phyloP scores from a whole-genome alignment of 2,113 vertebrate species.

The Aspidoscelis tigris region DNA sequence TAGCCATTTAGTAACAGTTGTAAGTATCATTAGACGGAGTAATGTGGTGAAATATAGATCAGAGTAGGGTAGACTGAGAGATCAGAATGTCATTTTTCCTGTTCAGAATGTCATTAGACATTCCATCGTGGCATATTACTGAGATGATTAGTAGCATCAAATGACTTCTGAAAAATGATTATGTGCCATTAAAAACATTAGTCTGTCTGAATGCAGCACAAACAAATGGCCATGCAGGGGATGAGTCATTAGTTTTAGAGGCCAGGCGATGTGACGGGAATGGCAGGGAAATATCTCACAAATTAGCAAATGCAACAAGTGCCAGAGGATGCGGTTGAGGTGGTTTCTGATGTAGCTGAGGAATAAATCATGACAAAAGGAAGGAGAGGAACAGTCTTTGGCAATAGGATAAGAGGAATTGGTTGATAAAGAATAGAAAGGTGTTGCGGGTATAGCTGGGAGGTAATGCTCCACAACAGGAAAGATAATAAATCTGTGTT shows the following conservation, averaged over 20 bases:
- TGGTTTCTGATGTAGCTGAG: not conserved
- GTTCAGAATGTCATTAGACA: conserved; percentile 69
- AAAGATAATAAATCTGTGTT: not conserved
- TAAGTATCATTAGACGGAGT: conserved; percentile 63
- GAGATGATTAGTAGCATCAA: conserved; percentile 79
- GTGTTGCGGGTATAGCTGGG: not conserved
- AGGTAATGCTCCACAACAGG: not conserved
- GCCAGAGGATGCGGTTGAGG: not conserved
- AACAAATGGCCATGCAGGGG: conserved; percentile 73
- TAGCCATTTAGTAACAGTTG: conserved; percentile 65
- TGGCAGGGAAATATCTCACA: not conserved
- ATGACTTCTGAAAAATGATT: conserved; percentile 82
- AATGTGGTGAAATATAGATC: conserved; percentile 70
- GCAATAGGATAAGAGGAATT: not conserved
- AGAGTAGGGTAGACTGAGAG: conserved; percentile 42
- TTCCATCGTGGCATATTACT: conserved; percentile 67
- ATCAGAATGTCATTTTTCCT: conserved; percentile 68
- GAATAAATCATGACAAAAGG: not conserved
- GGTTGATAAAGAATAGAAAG: not conserved
- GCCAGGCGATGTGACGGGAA: conserved; percentile 47
- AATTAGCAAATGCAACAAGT: conserved; percentile 36
- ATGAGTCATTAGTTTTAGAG: conserved; percentile 68
- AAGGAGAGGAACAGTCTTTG: not conserved
- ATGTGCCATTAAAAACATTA: conserved; percentile 81
- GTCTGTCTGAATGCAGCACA: conserved; percentile 77